Conservation (phyloP, 2,888 invertebrate genomes). For the Himalopsyche anomala region DNA sequence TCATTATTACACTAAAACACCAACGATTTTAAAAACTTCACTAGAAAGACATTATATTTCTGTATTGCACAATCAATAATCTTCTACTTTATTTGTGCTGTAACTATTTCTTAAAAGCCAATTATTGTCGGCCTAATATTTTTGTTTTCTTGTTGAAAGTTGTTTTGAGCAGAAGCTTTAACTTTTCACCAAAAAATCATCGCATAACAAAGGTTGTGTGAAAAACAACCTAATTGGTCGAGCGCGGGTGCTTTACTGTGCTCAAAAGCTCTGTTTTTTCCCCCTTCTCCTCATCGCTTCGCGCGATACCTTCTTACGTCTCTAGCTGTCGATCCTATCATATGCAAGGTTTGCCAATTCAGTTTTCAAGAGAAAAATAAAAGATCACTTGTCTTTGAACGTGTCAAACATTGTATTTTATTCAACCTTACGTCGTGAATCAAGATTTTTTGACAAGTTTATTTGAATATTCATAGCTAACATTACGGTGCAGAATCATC, state of each 20-base stretch:
- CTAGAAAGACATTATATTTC: too few species aligned
- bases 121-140: too few species aligned
- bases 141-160: too few species aligned
- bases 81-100: too few species aligned
- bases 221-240: constrained; percentile 22
- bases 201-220: background rate
- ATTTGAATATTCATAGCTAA: background rate
- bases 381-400: background rate
- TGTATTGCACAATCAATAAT: too few species aligned
- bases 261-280: background rate
- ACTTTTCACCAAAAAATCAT: background rate
- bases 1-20: too few species aligned
- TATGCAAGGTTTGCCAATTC: background rate
- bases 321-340: constrained; percentile 8
- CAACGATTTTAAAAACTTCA: too few species aligned
- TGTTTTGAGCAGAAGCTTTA: background rate
- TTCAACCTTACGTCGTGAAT: background rate
- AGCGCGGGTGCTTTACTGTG: constrained; percentile 30
- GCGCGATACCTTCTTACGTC: background rate
- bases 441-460: background rate
- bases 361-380: background rate
- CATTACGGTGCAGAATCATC: background rate
- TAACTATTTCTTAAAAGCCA: too few species aligned
- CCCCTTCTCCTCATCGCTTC: background rate
- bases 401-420: background rate